These are phyloP conservation scores for Ditula angustiorana DNA, from an alignment of 2,888 invertebrate genomes.

Conservation along the genomic window DNA sequence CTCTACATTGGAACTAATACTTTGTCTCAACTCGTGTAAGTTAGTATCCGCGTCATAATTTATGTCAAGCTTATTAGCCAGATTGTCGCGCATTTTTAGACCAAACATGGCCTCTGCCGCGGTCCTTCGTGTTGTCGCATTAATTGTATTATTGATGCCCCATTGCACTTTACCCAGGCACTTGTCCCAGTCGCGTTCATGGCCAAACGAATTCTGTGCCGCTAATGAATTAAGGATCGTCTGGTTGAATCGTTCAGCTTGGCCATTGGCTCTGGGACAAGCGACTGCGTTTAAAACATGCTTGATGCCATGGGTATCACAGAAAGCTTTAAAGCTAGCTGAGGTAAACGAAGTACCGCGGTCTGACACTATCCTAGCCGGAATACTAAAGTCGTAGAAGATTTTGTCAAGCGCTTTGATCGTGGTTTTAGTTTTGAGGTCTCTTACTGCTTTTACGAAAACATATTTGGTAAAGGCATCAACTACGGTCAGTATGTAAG, in stretches of 20 bases:
- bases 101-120: too few relatives aligned
- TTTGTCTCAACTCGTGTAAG: too few relatives aligned
- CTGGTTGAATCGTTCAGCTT: neutral
- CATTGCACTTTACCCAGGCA: too few relatives aligned
- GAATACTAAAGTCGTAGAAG: neutral
- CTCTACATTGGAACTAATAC: too few relatives aligned
- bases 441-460: neutral
- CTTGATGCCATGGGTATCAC: neutral
- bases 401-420: neutral
- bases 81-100: too few relatives aligned
- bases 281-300: neutral
- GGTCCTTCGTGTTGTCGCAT: neutral
- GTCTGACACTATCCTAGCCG: neutral
- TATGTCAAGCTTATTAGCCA: too few relatives aligned
- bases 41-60: too few relatives aligned
- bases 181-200: slow-evolving; percentile 33
- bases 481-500: neutral
- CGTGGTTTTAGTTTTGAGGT: neutral
- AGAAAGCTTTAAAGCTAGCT: neutral
- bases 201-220: neutral
- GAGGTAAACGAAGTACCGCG: neutral
- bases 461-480: neutral
- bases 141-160: neutral
- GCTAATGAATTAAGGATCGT: neutral
- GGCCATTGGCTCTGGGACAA: slow-evolving; percentile 1